Base-by-base conservation (phyloP, 2,888 invertebrate species). In the Dasypogon diadema region DNA sequence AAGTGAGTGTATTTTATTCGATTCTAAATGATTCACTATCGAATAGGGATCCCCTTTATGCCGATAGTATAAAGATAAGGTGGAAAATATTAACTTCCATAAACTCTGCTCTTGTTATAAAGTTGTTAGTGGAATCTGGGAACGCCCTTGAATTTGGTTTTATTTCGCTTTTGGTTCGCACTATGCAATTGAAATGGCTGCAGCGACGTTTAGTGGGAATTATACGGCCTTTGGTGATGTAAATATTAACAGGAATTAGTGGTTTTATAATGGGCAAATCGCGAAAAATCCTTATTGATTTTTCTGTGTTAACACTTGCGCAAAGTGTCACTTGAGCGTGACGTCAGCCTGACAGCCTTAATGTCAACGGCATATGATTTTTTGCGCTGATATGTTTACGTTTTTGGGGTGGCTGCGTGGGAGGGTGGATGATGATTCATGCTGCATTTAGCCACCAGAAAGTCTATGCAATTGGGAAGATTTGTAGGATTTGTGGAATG, bases 1-100 rank as follows among this genome's bases (percentile, higher is more conserved):
- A 89, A 95, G 94, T 94, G 88, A 94, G 94, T 93, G 72, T 1
- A 55, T 58, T 37, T 58, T 12, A n/a, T 16, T 21, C 21, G 8
- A 12, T n/a, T 34, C 34, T 42, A 21, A 26, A 34, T 16, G 22
- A 60, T 18, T 60, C 2, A 63, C 10, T 63, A n/a, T 3, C 16
- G 30, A 21, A 12, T 21, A 18, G n/a, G 42, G 21, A n/a, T n/a
- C n/a, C n/a, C n/a, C n/a, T n/a, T n/a, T n/a, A n/a, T n/a, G n/a
- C n/a, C n/a, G n/a, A n/a, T n/a, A n/a, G n/a, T n/a, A n/a, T n/a
- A n/a, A n/a, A n/a, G n/a, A n/a, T 56, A 26, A 4, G 12, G 4
- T 12, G 24, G 1, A 5, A 56, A 56, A 6, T 56, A 6, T 3
- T 56, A 12, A 6, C 4, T 26, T 51, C 18, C n/a, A n/a, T n/a